phyloP scores from a whole-genome alignment of 2,797 vertebrate species.

The Eremophila alpestris region DNA sequence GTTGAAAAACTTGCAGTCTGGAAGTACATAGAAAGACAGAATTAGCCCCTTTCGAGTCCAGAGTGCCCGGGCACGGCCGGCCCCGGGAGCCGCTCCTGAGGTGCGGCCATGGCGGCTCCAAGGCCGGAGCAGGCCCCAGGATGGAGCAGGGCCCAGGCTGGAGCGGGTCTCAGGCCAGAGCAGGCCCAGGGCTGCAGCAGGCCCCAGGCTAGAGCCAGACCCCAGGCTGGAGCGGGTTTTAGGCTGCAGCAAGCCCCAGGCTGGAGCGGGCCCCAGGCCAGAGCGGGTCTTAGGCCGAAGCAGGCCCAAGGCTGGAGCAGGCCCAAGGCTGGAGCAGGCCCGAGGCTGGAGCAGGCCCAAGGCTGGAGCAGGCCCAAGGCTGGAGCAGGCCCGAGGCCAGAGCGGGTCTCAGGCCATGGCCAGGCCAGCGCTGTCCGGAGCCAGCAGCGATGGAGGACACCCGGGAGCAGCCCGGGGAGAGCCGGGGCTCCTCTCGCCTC shows the following conservation, averaged over 20 bases:
- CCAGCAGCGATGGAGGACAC: no score
- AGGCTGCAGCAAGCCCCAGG: no score
- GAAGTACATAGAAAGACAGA: conserved; percentile 85
- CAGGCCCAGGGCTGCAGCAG: no score
- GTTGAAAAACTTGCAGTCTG: conserved; percentile 86
- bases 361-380: not conserved
- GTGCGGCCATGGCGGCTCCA: conserved; percentile 63
- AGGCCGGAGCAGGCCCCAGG: no score
- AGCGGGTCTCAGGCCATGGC: no score
- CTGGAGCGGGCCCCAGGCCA: no score
- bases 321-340: no score
- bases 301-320: no score
- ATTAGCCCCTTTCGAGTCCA: conserved; percentile 73
- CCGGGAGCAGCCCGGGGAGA: conserved; percentile 58
- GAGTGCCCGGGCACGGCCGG: conserved; percentile 13
- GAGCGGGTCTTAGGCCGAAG: no score
- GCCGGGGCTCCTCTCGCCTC: conserved; percentile 57
- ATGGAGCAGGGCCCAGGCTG: no score
- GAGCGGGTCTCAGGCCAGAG: not conserved
- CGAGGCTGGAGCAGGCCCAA: not conserved
- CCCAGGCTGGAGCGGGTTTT: no score
- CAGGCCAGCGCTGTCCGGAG: no score
- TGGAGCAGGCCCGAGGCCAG: not conserved
- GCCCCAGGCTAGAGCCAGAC: not conserved
- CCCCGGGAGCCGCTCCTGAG: conserved; percentile 51